Base-by-base conservation (phyloP, 2,113 vertebrate species). In the Perccottus glenii region DNA sequence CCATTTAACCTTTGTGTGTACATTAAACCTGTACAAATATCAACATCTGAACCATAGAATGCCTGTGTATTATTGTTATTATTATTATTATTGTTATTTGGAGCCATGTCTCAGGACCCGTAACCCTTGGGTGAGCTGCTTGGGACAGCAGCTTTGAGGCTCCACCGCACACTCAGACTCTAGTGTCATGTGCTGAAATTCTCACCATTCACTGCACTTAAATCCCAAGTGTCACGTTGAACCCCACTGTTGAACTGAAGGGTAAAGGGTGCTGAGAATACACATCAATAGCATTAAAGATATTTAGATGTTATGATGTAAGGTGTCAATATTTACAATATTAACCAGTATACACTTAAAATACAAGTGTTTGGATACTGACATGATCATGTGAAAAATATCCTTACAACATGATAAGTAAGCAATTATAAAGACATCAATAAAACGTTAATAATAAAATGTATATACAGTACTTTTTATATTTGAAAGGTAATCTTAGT, bases 111-210 rank as follows among this genome's bases (percentile, higher is more conserved):
- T n/a, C n/a, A 3, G 45, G 69, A 50, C 53, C 35, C 4, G 33
- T 62, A 65, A 76, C 71, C 67, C 73, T 60, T 19, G 65, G 46
- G 60, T 49, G 67, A 73, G 73, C 67, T 51, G n/a, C n/a, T n/a
- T n/a, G n/a, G n/a, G n/a, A n/a, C n/a, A n/a, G n/a, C n/a, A n/a
- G n/a, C n/a, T n/a, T n/a, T n/a, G n/a, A n/a, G n/a, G n/a, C n/a
- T n/a, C n/a, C n/a, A n/a, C n/a, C n/a, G n/a, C n/a, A n/a, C n/a
- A 0, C 40, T 47, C 32, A 47, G 35, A 59, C 40, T 36, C 9
- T 7, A 27, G 19, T 2, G 65, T 75, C 48, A 33, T 7, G 46
- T 48, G 53, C 57, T 49, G 2, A n/a, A 47, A 63, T 50, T 57
- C 50, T 59, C 63, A 40, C 57, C 51, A 49, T 66, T n/a, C 36